Evolutionary conservation across 1,140 invertebrate genomes (phyloP).

Genomic region (Stratiolaelaps scimitus): DNA sequence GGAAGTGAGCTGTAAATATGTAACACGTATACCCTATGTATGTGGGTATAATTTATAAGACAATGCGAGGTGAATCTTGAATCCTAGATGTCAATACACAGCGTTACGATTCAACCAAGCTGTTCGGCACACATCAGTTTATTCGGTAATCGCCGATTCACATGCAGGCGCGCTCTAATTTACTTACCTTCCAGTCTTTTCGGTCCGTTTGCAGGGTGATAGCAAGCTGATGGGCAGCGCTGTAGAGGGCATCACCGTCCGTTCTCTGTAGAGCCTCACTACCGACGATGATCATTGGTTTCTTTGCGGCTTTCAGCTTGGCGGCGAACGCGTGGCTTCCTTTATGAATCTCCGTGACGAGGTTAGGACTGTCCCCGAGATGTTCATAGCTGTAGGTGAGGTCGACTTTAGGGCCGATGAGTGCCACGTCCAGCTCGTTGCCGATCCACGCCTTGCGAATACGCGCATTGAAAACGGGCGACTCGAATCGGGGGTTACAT

Average conservation of each 20-base stretch:
- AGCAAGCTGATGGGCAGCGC: constrained; percentile 56
- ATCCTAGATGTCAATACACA: no score
- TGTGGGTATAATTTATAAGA: no score
- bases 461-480: constrained; percentile 88
- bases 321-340: constrained; percentile 56
- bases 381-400: constrained; percentile 85
- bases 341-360: constrained; percentile 57
- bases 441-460: constrained; percentile 82
- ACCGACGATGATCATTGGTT: constrained; percentile 82
- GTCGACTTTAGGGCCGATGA: constrained; percentile 82
- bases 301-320: constrained; percentile 62
- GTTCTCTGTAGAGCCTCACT: constrained; percentile 61
- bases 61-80: no score
- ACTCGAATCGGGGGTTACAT: constrained; percentile 93
- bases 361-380: constrained; percentile 60
- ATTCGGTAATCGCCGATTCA: no score
- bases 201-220: constrained; percentile 42
- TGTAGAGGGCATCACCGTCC: constrained; percentile 64
- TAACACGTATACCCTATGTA: no score
- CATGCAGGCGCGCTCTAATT: constrained; percentile 52
- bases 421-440: constrained; percentile 60
- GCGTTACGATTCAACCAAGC: no score
- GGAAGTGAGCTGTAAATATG: no score
- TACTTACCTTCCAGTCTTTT: constrained; percentile 63
- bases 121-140: no score